These are phyloP conservation scores for Myotis brandtii DNA, from an alignment of 2,113 vertebrate species.

Conservation along the genomic window DNA sequence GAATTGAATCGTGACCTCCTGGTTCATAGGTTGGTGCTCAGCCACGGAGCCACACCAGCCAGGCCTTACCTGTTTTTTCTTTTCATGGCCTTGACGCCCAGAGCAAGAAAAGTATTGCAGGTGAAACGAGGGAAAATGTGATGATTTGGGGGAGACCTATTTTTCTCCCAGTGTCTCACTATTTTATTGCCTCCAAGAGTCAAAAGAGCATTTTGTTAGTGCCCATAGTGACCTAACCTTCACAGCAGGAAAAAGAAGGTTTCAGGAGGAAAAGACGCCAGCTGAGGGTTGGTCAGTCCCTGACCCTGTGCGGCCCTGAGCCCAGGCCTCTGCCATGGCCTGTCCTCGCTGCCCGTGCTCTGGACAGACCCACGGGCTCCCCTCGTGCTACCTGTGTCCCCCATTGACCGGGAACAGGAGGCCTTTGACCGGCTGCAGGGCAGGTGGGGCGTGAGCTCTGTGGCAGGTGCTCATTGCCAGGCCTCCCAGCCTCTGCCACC, in stretches of 20 bases:
- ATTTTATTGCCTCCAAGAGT: not conserved
- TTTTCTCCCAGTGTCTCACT: not conserved
- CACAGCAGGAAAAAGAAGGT: not conserved
- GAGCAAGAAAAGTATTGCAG: not conserved
- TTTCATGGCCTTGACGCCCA: not conserved
- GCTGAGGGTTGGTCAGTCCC: not conserved
- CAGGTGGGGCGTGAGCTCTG: accelerated
- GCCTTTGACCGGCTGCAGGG: not conserved
- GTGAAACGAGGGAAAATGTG: not conserved
- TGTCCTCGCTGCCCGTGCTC: not conserved
- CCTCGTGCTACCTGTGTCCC: not conserved
- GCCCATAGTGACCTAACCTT: not conserved
- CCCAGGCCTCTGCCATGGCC: not conserved
- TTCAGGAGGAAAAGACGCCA: not conserved
- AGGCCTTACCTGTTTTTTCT: not conserved
- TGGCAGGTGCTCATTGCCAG: not conserved
- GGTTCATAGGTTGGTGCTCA: too few relatives aligned
- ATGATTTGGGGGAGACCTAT: not conserved
- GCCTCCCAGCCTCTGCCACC: too few relatives aligned
- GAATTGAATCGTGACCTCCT: too few relatives aligned
- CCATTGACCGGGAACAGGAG: not conserved
- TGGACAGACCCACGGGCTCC: not conserved
- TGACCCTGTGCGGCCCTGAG: not conserved
- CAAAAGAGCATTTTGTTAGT: not conserved
- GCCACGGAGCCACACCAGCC: too few relatives aligned